These are phyloP conservation scores for Mimumesa dahlbomi DNA, from an alignment of 2,888 invertebrate species.

Conservation along the genomic window DNA sequence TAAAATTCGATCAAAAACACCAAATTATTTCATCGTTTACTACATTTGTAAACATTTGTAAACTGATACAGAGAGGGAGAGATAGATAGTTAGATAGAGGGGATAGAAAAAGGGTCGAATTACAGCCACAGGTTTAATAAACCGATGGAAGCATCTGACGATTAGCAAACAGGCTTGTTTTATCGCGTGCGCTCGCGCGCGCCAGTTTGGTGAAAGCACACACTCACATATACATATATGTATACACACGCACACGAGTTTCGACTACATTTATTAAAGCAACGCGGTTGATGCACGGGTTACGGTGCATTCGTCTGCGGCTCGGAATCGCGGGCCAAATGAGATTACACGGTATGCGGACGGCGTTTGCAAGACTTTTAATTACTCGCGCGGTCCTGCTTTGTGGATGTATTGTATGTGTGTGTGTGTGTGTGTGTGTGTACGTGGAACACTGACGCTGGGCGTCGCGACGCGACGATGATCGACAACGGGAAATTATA, in stretches of 20 bases:
- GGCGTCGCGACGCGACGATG: too few species aligned
- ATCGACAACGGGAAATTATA: too few species aligned
- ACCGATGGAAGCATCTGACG: not conserved
- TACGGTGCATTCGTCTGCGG: slow-evolving; percentile 2
- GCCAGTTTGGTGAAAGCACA: too few species aligned
- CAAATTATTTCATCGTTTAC: too few species aligned
- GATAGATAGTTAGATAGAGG: not conserved
- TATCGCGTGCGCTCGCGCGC: not conserved
- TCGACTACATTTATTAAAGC: slow-evolving; percentile 17
- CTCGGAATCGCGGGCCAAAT: slow-evolving; percentile 27
- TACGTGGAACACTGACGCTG: too few species aligned
- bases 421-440: too few species aligned
- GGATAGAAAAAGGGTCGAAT: not conserved
- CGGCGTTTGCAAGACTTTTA: slow-evolving; percentile 31
- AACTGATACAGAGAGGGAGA: too few species aligned
- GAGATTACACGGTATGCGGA: slow-evolving; percentile 20
- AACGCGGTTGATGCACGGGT: slow-evolving; percentile 3
- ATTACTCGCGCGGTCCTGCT: slow-evolving; percentile 15
- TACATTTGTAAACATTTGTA: too few species aligned
- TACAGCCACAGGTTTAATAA: not conserved
- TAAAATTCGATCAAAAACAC: too few species aligned
- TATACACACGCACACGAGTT: not conserved
- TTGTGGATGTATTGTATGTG: too few species aligned
- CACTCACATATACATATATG: not conserved
- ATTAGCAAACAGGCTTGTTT: not conserved